These are phyloP conservation scores for Gavialis gangeticus DNA, from an alignment of 2,113 vertebrate genomes.

Conservation along the genomic window DNA sequence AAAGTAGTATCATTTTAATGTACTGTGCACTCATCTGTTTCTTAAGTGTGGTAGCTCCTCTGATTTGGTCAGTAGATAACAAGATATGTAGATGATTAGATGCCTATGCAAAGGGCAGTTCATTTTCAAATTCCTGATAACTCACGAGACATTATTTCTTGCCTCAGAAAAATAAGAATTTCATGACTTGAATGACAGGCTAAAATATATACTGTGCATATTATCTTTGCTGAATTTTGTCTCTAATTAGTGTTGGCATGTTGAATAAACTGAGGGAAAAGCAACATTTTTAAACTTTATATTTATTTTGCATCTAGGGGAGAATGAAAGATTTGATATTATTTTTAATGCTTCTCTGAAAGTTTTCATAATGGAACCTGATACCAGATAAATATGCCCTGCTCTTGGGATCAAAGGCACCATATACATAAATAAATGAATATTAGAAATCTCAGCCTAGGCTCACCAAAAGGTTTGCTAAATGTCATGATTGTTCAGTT, in stretches of 20 bases:
- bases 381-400: neutral
- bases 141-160: neutral
- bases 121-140: neutral
- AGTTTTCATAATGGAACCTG: neutral
- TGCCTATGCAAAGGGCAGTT: neutral
- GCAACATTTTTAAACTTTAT: neutral
- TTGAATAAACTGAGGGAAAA: neutral
- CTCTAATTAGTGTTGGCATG: neutral
- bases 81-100: neutral
- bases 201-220: neutral
- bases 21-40: neutral
- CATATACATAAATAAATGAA: neutral
- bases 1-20: constrained; percentile 28
- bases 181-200: neutral
- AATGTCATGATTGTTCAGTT: neutral
- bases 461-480: neutral
- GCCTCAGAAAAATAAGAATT: neutral
- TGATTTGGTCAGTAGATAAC: neutral
- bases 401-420: neutral
- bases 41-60: constrained; percentile 18
- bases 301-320: neutral
- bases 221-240: neutral
- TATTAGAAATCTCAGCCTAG: neutral
- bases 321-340: neutral
- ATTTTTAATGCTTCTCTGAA: neutral